These are phyloP conservation scores for Brassicogethes aeneus DNA, from an alignment of 2,888 invertebrate species.

Conservation along the genomic window DNA sequence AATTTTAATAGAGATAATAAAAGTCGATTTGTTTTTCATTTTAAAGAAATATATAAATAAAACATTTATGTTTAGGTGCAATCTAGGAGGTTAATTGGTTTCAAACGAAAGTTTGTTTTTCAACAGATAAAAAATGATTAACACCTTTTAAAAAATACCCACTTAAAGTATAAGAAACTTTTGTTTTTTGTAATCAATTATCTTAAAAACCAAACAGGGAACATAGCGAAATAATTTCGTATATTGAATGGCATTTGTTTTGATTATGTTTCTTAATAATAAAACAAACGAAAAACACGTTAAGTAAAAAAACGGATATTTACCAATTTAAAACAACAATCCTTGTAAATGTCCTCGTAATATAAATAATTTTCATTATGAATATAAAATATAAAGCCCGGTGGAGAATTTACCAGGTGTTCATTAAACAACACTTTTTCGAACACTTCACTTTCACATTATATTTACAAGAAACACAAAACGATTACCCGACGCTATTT, in stretches of 20 bases:
- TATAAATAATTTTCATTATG: slow-evolving; percentile 30
- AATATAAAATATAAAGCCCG: slow-evolving; percentile 30
- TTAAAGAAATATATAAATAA: too few species aligned
- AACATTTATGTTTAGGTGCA: too few species aligned
- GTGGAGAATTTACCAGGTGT: slow-evolving; percentile 37
- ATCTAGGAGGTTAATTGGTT: too few species aligned
- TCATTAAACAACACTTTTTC: slow-evolving; percentile 27
- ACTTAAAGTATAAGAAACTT: too few species aligned
- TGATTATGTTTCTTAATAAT: slow-evolving; percentile 7
- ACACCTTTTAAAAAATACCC: too few species aligned
- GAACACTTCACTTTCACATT: slow-evolving; percentile 22
- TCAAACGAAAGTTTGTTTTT: too few species aligned
- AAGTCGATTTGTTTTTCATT: too few species aligned
- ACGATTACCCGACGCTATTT: slow-evolving; percentile 12
- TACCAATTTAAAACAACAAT: slow-evolving; percentile 29
- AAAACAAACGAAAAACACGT: not conserved
- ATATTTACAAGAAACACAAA: slow-evolving; percentile 10
- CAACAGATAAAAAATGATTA: too few species aligned
- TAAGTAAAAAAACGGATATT: slow-evolving; percentile 12
- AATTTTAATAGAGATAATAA: too few species aligned
- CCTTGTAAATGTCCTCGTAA: slow-evolving; percentile 24
- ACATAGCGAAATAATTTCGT: too few species aligned
- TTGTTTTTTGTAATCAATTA: too few species aligned
- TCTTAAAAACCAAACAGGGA: too few species aligned
- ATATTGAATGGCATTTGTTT: slow-evolving; percentile 11